Evolutionary conservation across 2,113 vertebrate genomes (phyloP), one percentile per base, ranked within the genome.

Genomic region (Sisor rabdophorus): DNA sequence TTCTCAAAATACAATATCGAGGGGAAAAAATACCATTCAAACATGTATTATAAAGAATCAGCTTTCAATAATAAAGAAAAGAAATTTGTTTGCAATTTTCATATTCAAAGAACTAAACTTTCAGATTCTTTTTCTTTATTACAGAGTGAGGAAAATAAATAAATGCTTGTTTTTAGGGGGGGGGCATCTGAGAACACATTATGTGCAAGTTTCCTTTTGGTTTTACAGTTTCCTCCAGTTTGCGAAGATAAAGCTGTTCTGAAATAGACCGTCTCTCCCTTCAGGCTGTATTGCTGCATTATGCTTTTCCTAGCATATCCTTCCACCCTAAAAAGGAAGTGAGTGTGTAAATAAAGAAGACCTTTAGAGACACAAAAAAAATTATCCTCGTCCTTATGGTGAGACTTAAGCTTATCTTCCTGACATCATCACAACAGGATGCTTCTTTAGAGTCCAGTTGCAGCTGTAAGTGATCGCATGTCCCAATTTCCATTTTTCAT

Each of bases 341-440:
- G 28, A 32, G 17, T 11, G 11, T 36, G 30, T 15, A 19, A 63
- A 15, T 36, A 50, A 54, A 9, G 28, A 52, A 44, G 40, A 8
- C 4, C 8, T 9, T 44, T 10, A 44, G 40, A 44, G 40, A 44
- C 40, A 44, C 40, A n/a, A 44, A 44, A 44, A 44, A 28, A 53
- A 9, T 54, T 61, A 13, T 85, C 73, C 68, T 64, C 77, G 55
- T 81, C 74, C 48, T 70, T 72, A 53, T 56, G 79, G 60, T 75
- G 4, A 59, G 78, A 6, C 44, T 53, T 55, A 56, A 24, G 48
- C 59, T 64, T 40, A 61, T 76, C 75, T 61, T 44, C 68, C 65
- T 69, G 11, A 54, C 11, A 58, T 20, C 55, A 15, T 13, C 47
- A 64, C 19, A 47, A 24, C 17, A 50, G 4, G 16, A 15, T 17